Evolutionary conservation across 2,113 vertebrate species (phyloP), one percentile per base, ranked within the genome.

Genomic region (Sterna hirundo): DNA sequence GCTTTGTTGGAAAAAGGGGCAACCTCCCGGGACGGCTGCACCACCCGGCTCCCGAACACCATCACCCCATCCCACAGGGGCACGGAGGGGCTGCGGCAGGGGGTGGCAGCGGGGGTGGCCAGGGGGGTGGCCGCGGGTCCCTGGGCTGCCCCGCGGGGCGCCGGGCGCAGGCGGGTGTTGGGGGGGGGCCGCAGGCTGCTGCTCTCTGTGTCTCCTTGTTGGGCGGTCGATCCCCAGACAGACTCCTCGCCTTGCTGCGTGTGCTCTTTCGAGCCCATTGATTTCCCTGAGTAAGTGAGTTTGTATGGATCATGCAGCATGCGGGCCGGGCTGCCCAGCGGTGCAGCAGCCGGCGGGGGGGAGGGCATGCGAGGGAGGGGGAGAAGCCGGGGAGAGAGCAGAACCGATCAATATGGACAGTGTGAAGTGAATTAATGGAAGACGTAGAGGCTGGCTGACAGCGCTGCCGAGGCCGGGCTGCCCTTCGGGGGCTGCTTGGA

Each of bases 361-460:
- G 88, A 64, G 86, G 85, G 93, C 58, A 46, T 16, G 54, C 42
- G 60, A 49, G 70, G 62, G 61, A 36, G 49, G 82, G 74, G 75
- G 57, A 38, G 60, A 62, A 82, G 29, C 68, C 9, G 78, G 68
- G 69, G 93, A 86, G 93, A 90, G 91, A 96, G 96, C 83, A 65
- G 79, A 88, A 34, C 93, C 86, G 95, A 97, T 97, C 97, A 78
- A 98, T 98, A 95, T 14, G 58, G 88, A 94, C 96, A 92, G 97
- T 97, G 97, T 97, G 97, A 98, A 98, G 96, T 97, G 97, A 97
- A 97, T 97, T 97, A 98, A 98, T 97, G 96, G 96, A 96, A 96
- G 94, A 93, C 89, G 90, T 95, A 86, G 94, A 96, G 95, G 87
- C 91, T 80, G 96, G 69, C 96, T 96, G 96, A 96, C 95, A 96